A percentile compares a stretch with the other conserved stretches of the same genome.
Evolutionary conservation across 2,113 vertebrate species (phyloP).

Genomic region (Paratilapia polleni): DNA sequence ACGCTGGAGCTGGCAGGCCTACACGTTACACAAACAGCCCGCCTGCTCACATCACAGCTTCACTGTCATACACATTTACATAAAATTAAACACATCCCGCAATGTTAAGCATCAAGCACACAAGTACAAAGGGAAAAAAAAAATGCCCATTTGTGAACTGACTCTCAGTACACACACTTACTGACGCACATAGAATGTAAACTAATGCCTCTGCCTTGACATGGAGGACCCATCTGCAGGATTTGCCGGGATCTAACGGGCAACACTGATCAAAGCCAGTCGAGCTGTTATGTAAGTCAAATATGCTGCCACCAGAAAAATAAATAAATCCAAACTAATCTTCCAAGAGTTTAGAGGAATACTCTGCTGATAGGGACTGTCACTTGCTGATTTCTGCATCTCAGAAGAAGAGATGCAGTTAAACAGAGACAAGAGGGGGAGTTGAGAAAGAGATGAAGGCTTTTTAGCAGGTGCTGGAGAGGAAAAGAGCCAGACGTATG

Average conservation of each 20-base stretch:
- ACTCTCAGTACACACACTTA: background rate
- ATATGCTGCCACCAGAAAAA: constrained; percentile 21
- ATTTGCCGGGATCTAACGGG: constrained; percentile 29
- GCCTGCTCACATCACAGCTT: constrained; percentile 17
- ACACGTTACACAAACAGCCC: constrained; percentile 40
- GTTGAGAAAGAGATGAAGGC: constrained; percentile 10
- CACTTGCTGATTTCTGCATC: constrained; percentile 16
- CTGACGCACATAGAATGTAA: constrained; percentile 27
- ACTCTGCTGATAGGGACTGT: constrained; percentile 8
- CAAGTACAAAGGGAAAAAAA: background rate
- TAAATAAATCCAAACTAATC: constrained; percentile 56
- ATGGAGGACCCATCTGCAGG: constrained; percentile 46
- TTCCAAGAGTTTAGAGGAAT: constrained; percentile 41
- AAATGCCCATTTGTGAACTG: background rate
- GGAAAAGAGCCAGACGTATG: constrained; percentile 42
- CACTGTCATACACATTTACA: constrained; percentile 2
- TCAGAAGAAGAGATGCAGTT: constrained; percentile 7
- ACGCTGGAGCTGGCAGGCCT: constrained; percentile 32
- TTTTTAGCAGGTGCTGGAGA: constrained; percentile 34
- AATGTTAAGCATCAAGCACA: background rate
- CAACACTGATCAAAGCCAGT: constrained; percentile 54
- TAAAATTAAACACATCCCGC: constrained; percentile 25
- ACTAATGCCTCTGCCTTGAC: constrained; percentile 30
- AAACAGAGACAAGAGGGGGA: constrained; percentile 36
- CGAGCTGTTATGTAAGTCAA: constrained; percentile 60